These are phyloP conservation scores for Nothura maculosa DNA, from an alignment of 2,797 vertebrate species.

Conservation along the genomic window DNA sequence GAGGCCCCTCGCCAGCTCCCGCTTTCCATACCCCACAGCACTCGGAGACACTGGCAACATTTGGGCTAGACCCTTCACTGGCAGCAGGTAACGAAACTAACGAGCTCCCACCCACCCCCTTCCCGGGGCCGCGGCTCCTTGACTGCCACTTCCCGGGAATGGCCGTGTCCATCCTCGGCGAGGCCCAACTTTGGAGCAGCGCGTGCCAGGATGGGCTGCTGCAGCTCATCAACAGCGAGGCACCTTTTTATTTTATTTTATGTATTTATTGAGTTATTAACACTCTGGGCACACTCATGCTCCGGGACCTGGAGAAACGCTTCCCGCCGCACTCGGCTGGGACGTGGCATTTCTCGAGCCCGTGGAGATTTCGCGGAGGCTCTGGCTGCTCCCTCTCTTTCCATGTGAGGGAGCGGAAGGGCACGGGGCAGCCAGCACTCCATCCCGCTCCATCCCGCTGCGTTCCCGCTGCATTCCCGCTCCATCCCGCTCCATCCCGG, in stretches of 20 bases:
- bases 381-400: no score
- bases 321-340: not conserved
- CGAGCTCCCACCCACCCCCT: not conserved
- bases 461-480: no score
- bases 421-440: no score
- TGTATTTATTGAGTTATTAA: not conserved
- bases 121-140: not conserved
- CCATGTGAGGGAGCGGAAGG: no score
- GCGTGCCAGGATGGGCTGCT: no score
- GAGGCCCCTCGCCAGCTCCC: rapidly evolving
- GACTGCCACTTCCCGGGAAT: not conserved
- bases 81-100: rapidly evolving
- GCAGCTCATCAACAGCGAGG: not conserved
- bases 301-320: no score
- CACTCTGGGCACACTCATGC: rapidly evolving
- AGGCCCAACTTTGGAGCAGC: not conserved
- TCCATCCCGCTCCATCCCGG: not conserved
- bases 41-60: rapidly evolving
- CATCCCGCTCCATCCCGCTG: no score
- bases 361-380: not conserved
- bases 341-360: not conserved
- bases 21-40: rapidly evolving
- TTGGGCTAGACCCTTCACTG: rapidly evolving
- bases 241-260: no score
- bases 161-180: not conserved